Evolutionary conservation across 2,888 invertebrate genomes (phyloP).

Genomic region (Eristalis pertinax): DNA sequence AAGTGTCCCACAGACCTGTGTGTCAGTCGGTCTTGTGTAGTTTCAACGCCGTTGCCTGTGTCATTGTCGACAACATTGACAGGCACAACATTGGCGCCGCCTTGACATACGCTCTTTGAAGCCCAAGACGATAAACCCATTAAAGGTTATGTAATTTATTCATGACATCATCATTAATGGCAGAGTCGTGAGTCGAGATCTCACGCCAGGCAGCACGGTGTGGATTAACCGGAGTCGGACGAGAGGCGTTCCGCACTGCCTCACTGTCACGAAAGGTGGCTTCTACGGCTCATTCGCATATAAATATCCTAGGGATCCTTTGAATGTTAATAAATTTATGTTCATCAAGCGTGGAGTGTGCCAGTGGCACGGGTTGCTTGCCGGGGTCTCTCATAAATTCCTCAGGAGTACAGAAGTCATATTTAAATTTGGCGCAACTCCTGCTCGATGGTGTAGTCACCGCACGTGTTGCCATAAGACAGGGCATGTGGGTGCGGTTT

Average conservation of each 20-base stretch:
- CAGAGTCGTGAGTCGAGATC: slow-evolving; percentile 67
- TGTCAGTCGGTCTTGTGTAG: slow-evolving; percentile 42
- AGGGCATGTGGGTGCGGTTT: slow-evolving; percentile 48
- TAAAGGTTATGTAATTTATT: slow-evolving; percentile 70
- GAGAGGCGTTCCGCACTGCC: slow-evolving; percentile 21
- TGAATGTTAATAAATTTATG: slow-evolving; percentile 73
- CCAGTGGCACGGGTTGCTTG: slow-evolving; percentile 49
- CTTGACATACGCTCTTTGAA: slow-evolving; percentile 39
- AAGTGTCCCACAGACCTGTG: slow-evolving; percentile 66
- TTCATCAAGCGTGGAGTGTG: slow-evolving; percentile 55
- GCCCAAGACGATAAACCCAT: slow-evolving; percentile 55
- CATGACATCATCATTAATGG: slow-evolving; percentile 72
- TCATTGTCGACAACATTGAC: neutral
- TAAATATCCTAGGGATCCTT: slow-evolving; percentile 69
- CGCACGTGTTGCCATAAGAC: slow-evolving; percentile 56
- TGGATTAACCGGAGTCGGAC: slow-evolving; percentile 57
- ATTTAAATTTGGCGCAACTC: slow-evolving; percentile 51
- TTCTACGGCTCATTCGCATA: slow-evolving; percentile 62
- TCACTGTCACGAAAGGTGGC: slow-evolving; percentile 46
- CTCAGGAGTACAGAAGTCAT: slow-evolving; percentile 66
- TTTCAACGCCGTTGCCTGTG: slow-evolving; percentile 8
- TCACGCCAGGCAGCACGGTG: slow-evolving; percentile 19
- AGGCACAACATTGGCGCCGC: slow-evolving; percentile 17
- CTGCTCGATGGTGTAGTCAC: slow-evolving; percentile 42
- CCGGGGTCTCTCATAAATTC: slow-evolving; percentile 63